Base-by-base conservation (phyloP, 2,113 vertebrate genomes). In the Lamprotornis superbus region DNA sequence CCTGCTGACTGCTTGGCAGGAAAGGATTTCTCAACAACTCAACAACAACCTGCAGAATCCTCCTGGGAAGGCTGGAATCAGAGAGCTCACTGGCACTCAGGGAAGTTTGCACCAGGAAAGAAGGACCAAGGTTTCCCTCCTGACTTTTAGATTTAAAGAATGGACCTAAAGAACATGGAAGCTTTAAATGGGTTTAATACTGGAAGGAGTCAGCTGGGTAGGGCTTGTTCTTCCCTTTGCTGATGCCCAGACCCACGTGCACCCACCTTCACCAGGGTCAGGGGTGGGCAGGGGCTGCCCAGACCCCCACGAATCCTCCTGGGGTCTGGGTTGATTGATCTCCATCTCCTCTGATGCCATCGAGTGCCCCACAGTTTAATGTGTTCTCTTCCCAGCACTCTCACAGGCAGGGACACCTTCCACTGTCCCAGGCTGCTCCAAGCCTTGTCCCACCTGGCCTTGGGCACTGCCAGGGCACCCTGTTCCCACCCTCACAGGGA, bases 11-110 rank as follows among this genome's bases (percentile, higher is more conserved):
- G 12, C 90, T 55, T 76, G 92, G 92, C 95, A 95, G 70, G 17
- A 63, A 67, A 82, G 67, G 33, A 56, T 97, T 97, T 88, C 95
- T 46, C 94, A 95, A 97, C 75, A 83, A 7, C 95, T 46, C 94
- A 95, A 97, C 75, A 83, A 7, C 77, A 52, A 64, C 63, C 69
- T 8, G 18, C 40, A 76, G 93, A 87, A 94, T 84, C 91, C 64
- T 64, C 85, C 92, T 15, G 39, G 96, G 73, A 79, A 95, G 92
- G 83, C 55, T 86, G 70, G 55, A 25, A 40, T 24, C 30, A 37
- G 33, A 74, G n/a, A 93, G 52, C 37, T 50, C 35, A 1, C 69
- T 52, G 82, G 47, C 46, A 50, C 56, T 12, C 55, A 21, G 84
- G 75, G 69, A 57, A 47, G 8, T 20, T 40, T 68, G 35, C 39